These are phyloP conservation scores for Pardosa pseudoannulata DNA, from an alignment of 2,888 invertebrate genomes.

Conservation along the genomic window DNA sequence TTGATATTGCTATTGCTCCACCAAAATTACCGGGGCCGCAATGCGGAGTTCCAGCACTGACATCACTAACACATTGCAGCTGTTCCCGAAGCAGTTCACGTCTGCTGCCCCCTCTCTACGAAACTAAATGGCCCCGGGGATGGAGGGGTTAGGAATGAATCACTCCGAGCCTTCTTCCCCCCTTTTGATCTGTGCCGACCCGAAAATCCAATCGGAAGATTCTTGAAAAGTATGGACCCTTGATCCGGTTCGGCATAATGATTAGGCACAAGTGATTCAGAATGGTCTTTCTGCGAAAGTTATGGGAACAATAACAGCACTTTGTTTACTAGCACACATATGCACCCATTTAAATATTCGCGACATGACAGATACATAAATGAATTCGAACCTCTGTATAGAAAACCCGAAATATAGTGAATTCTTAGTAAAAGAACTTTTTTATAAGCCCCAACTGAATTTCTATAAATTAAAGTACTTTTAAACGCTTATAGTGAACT, in stretches of 20 bases:
- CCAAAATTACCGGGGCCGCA: neutral
- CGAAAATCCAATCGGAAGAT: conserved; percentile 12
- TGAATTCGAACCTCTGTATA: too few relatives aligned
- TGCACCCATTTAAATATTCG: too few relatives aligned
- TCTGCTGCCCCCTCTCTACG: conserved; percentile 20
- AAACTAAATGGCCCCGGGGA: conserved; percentile 61
- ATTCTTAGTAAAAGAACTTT: too few relatives aligned
- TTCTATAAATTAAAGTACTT: too few relatives aligned
- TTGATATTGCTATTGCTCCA: neutral
- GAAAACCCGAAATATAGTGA: too few relatives aligned
- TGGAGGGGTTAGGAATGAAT: conserved; percentile 53
- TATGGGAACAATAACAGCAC: neutral
- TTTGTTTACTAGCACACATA: neutral
- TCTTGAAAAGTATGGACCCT: conserved; percentile 6
- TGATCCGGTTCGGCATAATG: conserved; percentile 10
- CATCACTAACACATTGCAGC: conserved; percentile 67
- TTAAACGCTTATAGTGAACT: too few relatives aligned
- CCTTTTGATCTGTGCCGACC: conserved; percentile 59
- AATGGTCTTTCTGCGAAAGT: neutral
- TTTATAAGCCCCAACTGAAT: too few relatives aligned
- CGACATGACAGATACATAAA: too few relatives aligned
- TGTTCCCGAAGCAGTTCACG: conserved; percentile 63
- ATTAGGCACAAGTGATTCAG: neutral
- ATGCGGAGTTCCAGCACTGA: conserved; percentile 25
- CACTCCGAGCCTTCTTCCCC: conserved; percentile 35